Conservation (phyloP, 2,888 invertebrate genomes). For the Drosophila birchii region DNA sequence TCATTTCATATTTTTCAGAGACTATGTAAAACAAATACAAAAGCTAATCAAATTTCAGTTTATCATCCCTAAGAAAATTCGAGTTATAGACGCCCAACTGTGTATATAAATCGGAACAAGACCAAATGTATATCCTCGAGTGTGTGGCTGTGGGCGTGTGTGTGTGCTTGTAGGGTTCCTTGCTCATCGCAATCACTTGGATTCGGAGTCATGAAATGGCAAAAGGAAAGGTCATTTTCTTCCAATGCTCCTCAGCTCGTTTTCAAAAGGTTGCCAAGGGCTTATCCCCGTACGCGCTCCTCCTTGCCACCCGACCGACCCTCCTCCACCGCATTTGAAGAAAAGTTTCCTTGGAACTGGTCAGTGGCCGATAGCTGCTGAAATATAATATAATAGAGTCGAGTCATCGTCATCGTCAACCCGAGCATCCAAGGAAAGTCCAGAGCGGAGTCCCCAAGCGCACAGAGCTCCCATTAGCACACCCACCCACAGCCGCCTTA, state of each 20-base stretch:
- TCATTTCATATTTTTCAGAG: fast-evolving
- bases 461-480: slow-evolving; percentile 32
- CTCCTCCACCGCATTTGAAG: slow-evolving; percentile 50
- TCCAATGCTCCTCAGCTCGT: slow-evolving; percentile 70
- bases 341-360: slow-evolving; percentile 63
- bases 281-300: slow-evolving; percentile 44
- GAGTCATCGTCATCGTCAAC: slow-evolving; percentile 61
- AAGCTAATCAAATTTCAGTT: background rate
- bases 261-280: slow-evolving; percentile 77
- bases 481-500: slow-evolving; percentile 15
- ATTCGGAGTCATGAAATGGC: slow-evolving; percentile 68
- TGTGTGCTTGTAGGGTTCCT: slow-evolving; percentile 40
- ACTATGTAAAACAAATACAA: background rate
- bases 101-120: slow-evolving; percentile 8
- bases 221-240: slow-evolving; percentile 78
- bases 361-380: slow-evolving; percentile 72
- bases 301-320: background rate
- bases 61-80: background rate
- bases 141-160: slow-evolving; percentile 13
- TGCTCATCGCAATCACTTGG: slow-evolving; percentile 65
- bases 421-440: slow-evolving; percentile 39
- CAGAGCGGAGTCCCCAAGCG: slow-evolving; percentile 25
- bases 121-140: slow-evolving; percentile 22
- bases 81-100: slow-evolving; percentile 4
- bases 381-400: slow-evolving; percentile 76